Percentiles rank a stretch among this genome's conserved stretches.
Conservation (phyloP, 2,113 vertebrate species). For the Dasypus novemcinctus region DNA sequence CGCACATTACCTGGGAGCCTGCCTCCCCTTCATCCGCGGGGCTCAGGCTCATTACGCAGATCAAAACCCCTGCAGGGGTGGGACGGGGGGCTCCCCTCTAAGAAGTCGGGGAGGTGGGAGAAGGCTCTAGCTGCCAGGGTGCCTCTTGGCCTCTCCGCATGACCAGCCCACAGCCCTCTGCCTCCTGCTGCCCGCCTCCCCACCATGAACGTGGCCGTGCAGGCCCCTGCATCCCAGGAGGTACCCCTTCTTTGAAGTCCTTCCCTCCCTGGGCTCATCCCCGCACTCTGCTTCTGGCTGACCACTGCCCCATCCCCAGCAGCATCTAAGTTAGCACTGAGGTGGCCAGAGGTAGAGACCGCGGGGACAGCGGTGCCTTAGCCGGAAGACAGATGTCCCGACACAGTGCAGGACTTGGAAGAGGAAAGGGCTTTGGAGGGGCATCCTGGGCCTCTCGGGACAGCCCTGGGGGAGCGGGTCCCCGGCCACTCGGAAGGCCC, state of each 20-base stretch:
- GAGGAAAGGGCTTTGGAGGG: neutral
- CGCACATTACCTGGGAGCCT: fast-evolving
- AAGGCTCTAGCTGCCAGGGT: fast-evolving
- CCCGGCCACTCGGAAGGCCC: neutral
- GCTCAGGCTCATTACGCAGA: neutral
- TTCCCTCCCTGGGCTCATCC: neutral
- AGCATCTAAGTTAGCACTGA: fast-evolving
- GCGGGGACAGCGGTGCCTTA: neutral
- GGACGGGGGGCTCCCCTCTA: fast-evolving
- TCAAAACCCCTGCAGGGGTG: too few relatives aligned
- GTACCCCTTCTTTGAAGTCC: too few relatives aligned
- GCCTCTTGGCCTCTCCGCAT: neutral
- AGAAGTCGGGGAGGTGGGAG: too few relatives aligned
- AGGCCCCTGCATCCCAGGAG: neutral
- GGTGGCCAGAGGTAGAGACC: too few relatives aligned
- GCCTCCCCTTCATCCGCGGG: fast-evolving
- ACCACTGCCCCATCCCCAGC: neutral
- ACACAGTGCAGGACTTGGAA: neutral
- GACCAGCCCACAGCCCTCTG: too few relatives aligned
- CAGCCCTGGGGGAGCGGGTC: too few relatives aligned
- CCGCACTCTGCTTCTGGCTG: neutral
- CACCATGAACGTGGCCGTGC: fast-evolving
- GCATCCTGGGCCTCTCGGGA: too few relatives aligned
- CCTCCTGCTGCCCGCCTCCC: neutral
- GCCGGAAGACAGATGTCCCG: fast-evolving